Base-by-base conservation (phyloP, 2,888 invertebrate species). In the Eueremaeus valkanovi region DNA sequence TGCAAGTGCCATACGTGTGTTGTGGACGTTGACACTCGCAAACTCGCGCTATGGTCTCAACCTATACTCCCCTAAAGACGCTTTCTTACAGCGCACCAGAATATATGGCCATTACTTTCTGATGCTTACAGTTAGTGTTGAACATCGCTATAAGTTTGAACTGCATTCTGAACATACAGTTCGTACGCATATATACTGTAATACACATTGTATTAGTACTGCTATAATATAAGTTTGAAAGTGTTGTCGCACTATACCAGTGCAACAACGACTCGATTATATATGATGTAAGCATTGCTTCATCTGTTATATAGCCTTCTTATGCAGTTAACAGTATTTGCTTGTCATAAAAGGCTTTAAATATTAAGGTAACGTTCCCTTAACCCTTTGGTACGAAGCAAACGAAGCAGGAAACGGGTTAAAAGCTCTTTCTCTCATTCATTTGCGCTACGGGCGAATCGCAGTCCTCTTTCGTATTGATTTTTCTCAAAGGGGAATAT, bases 401-500 rank as follows among this genome's bases (percentile, higher is more conserved):
- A 70, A 70, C 70, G 70, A 70, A 70, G 70, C 70, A 70, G 70
- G 70, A 70, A 70, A 70, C 70, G 70, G 70, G 70, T 70, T 70
- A 70, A 70, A 70, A 70, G 70, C 70, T 42, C 42, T 70, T 70
- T 70, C 70, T 70, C 70, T 70, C 70, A 70, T 70, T 70, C 42
- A 70, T 45, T 70, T 70, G 70, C 63, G 45, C 45, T 70, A 13
- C 11, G 70, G 70, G 66, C 66, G n/a, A 70, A 70, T 70, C 27
- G 70, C 70, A 70, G 70, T 70, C 70, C 70, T 45, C 45, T 70
- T 70, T 70, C n/a, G n/a, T 70, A 70, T 70, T 27, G 70, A 70
- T 70, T 70, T 66, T 70, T 45, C 42, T 42, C 70, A 42, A 70
- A 70, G 21, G 70, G 70, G 45, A 70, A 45, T 45, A 70, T 45